Evolutionary conservation across 2,113 vertebrate genomes (phyloP).

Genomic region (Lampris incognitus): DNA sequence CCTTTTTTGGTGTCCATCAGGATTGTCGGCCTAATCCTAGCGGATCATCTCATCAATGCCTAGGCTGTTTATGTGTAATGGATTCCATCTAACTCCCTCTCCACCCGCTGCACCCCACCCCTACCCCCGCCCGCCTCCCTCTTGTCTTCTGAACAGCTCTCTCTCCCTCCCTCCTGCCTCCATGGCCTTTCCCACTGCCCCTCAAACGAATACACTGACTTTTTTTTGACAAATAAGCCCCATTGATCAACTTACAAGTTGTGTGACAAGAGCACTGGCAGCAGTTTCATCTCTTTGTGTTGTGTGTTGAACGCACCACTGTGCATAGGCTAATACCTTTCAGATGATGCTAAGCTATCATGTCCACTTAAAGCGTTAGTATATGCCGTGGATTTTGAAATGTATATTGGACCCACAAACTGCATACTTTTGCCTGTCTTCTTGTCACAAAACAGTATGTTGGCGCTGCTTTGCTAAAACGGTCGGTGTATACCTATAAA

Average conservation of each 20-base stretch:
- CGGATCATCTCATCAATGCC: constrained; percentile 82
- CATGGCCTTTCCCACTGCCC: constrained; percentile 3
- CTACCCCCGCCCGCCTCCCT: neutral
- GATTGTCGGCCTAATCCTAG: constrained; percentile 80
- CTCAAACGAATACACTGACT: constrained; percentile 2
- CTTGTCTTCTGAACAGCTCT: neutral
- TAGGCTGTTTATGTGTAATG: constrained; percentile 81
- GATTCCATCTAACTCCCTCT: constrained; percentile 71
- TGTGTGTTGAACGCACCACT: too few species aligned
- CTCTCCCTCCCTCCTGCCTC: neutral
- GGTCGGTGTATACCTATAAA: too few species aligned
- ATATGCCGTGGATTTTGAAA: too few species aligned
- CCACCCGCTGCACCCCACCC: neutral
- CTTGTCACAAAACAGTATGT: too few species aligned
- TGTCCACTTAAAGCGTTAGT: too few species aligned
- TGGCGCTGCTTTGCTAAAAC: too few species aligned
- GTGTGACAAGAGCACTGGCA: neutral
- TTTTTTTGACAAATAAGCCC: neutral
- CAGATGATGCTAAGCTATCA: too few species aligned
- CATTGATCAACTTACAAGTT: neutral
- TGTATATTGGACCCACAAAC: too few species aligned
- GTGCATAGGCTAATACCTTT: too few species aligned
- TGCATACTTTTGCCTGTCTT: too few species aligned
- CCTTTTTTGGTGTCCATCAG: constrained; percentile 81
- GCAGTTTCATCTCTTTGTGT: neutral